Percentiles rank a stretch among this genome's conserved stretches.
These are phyloP conservation scores for Helostoma temminkii DNA, from an alignment of 2,797 vertebrate species.

Conservation along the genomic window DNA sequence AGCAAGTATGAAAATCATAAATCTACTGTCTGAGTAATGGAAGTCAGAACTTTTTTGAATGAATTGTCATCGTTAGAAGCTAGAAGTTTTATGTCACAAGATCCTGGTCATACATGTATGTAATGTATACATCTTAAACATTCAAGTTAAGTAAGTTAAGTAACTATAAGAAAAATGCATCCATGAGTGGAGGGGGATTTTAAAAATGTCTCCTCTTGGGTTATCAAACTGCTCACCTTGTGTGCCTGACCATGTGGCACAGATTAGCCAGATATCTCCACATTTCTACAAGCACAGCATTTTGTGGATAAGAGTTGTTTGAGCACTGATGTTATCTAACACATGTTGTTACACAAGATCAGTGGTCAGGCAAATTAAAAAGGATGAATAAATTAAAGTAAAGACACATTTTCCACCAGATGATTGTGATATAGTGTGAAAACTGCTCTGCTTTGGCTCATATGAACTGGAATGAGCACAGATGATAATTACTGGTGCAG, in stretches of 20 bases:
- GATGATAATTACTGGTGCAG: constrained; percentile 50
- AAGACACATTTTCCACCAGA: constrained; percentile 21
- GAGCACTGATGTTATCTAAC: constrained; percentile 7
- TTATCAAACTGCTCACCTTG: background rate
- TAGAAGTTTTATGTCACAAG: background rate
- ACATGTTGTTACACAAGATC: constrained; percentile 8
- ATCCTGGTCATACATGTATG: background rate
- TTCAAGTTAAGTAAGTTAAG: background rate
- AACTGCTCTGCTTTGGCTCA: constrained; percentile 20
- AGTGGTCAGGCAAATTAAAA: constrained; percentile 1
- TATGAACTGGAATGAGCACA: constrained; percentile 27
- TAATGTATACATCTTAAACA: constrained; percentile 9
- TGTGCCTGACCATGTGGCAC: constrained; percentile 16
- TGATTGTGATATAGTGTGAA: background rate
- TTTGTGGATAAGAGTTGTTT: constrained; percentile 12
- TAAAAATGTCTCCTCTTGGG: background rate
- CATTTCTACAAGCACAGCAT: background rate
- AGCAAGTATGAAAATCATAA: background rate
- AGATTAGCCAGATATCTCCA: constrained; percentile 25
- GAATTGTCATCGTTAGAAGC: too few relatives aligned
- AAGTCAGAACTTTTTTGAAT: fast-evolving
- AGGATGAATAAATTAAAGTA: constrained; percentile 7
- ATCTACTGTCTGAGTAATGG: background rate
- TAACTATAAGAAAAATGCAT: background rate
- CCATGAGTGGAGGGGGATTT: background rate